Percentiles rank a stretch among this genome's conserved stretches.
These are phyloP conservation scores for Phyllotis vaccarum DNA, from an alignment of 2,797 vertebrate genomes.

Conservation along the genomic window DNA sequence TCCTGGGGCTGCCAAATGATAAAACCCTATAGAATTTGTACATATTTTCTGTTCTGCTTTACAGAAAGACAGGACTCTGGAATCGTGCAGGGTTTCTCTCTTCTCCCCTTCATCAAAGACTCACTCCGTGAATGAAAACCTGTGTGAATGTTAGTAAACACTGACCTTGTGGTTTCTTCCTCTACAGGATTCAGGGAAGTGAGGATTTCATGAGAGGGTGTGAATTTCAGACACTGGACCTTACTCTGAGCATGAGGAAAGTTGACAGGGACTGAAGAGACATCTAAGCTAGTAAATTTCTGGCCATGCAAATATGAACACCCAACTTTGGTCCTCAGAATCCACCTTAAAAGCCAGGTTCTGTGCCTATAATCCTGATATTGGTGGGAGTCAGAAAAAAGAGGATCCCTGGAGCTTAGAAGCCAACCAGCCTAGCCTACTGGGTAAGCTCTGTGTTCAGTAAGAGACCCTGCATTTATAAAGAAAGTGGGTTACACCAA, in stretches of 20 bases:
- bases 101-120: neutral
- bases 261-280: neutral
- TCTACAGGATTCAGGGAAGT: neutral
- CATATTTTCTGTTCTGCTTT: neutral
- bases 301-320: neutral
- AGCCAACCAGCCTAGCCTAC: neutral
- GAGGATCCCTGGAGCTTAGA: neutral
- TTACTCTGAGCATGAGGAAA: neutral
- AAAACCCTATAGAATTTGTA: neutral
- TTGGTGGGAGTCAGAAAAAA: neutral
- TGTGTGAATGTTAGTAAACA: neutral
- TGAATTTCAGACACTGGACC: neutral
- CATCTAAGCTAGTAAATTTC: neutral
- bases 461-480: neutral
- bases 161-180: neutral
- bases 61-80: neutral
- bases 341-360: neutral
- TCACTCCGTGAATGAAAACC: fast-evolving
- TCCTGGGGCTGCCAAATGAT: neutral
- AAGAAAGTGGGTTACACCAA: neutral
- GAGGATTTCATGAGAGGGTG: neutral
- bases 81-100: neutral
- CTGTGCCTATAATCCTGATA: neutral
- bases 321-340: neutral
- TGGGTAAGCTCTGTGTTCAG: neutral